Base-by-base conservation (phyloP, 2,888 invertebrate species). In the Tricholauxania praeusta region DNA sequence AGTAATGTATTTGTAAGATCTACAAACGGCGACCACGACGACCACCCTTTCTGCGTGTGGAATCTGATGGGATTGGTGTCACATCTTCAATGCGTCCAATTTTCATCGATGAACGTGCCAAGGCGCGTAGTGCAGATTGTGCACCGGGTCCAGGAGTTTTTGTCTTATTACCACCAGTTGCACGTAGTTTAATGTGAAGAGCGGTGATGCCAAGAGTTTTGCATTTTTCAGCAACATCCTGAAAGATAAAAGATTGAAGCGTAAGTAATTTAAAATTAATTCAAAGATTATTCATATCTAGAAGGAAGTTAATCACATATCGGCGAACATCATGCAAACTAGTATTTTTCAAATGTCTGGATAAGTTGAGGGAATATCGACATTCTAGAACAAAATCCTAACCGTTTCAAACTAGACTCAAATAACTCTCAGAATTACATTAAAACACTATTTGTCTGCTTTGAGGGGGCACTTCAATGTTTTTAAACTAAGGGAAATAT, bases 31-130 rank as follows among this genome's bases (percentile, higher is more conserved):
- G 95, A 90, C 99, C 99, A 90, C 99, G 95, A 86, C 99, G 94
- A 89, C 99, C 99, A 87, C 99, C 99, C 96, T 99, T 99, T 92
- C 99, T 97, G 87, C 99, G 94, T 71, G 99, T 99, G 77, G 97
- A 95, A 89, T 99, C 99, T 72, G 98, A 98, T 84, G 99, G 99
- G 88, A 99, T 99, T 28, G 99, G 99, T 12, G 99, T 99, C 12
- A 99, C 99, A 91, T 99, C 99, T 89, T 96, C 98, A 87, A 99
- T 99, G 84, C 99, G 94, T 68, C 99, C 99, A 88, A 99, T 99
- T 89, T 99, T 99, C 97, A 99, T 99, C 83, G 96, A 97, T 74
- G 98, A 96, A 88, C 99, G 96, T 81, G 99, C 99, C 80, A 99
- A 91, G 82, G 99, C 99, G 82, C 99, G 92, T 70, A 99, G 92